Evolutionary conservation across 2,888 invertebrate genomes (phyloP), one percentile per base, ranked within the genome.

Genomic region (Baccha elongata): DNA sequence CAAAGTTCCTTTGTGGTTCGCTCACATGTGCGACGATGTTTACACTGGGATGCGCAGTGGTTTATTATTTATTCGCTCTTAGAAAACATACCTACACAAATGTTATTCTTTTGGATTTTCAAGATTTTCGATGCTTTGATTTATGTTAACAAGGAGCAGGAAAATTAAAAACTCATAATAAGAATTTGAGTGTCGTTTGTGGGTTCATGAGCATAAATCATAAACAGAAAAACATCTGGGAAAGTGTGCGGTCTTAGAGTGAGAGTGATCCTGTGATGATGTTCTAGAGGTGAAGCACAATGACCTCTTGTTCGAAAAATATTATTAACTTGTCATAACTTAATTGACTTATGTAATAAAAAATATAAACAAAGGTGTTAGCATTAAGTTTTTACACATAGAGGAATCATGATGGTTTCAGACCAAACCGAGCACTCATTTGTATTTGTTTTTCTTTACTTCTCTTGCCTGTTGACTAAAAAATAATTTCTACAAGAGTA

Each of bases 1-100:
- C 68, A 64, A 68, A 78, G 62, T 78, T 58, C 50, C 72, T 78
- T 78, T 83, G 78, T 68, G 72, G 72, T 65, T 44, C n/a, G 46
- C 35, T 58, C 48, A 78, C 83, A 83, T 83, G 78, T 83, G 83
- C 68, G 40, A 58, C 26, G 21, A 35, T 78, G 83, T 83, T 83
- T 83, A 83, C 72, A 46, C 29, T 48, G 35, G 50, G 44, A 37
- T 46, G 62, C 19, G 53, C 83, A 78, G 67, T 78, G 83, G 72
- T 83, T 83, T 78, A 72, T 83, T 83, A 73, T 83, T 83, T 50
- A 72, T 68, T 62, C 76, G 72, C 83, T 83, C 83, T 83, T 73
- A 55, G 64, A 83, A 83, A 78, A 83, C 78, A 83, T 78, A 83
- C 72, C n/a, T n/a, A 78, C 67, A 72, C 65, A 29, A 53, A 55